Evolutionary conservation across 2,888 invertebrate species (phyloP), one percentile per base, ranked within the genome.

Genomic region (Brachynemurus nebulosus): DNA sequence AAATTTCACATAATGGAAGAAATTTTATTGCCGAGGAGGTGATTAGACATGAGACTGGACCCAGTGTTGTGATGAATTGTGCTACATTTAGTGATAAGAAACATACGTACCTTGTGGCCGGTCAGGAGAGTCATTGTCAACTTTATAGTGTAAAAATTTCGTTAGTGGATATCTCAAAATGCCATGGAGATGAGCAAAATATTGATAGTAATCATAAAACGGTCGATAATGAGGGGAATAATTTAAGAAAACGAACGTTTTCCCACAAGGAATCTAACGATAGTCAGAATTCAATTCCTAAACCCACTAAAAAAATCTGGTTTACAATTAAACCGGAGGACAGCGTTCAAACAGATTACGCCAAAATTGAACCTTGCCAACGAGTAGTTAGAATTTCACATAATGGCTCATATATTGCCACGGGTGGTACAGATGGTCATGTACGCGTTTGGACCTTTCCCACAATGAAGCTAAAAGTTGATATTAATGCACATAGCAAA

Each of bases 31-130:
- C 89, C 0, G 85, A 89, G 62, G 90, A 91, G 68, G 81, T 92
- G 45, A 79, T 86, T 59, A 74, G 90, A 43, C 84, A 90, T 59
- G 90, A 91, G 63, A 91, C 93, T 2, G 89, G 89, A 2, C 77
- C 80, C 1, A 84, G 80, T 57, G 89, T 90, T 40, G 88, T 92
- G 1, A 93, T 93, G 93, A 92, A 91, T 58, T 86, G 86, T 60
- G 78, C 86, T 0, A 77, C 85, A 4, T 74, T 74, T 47, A 80
- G 74, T 52, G 71, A 78, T 51, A 78, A 78, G 35, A 82, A 84
- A 54, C 76, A 78, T 55, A 81, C 80, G 11, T 83, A 81, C 64
- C 66, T 93, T 41, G 85, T 86, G 2, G 90, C 90, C 7, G 95
- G 95, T 1, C 86, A 91, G 65, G 92, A 93, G 66, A 88, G 86